Conservation (phyloP, 2,113 vertebrate species). For the Tretioscincus oriximinensis region DNA sequence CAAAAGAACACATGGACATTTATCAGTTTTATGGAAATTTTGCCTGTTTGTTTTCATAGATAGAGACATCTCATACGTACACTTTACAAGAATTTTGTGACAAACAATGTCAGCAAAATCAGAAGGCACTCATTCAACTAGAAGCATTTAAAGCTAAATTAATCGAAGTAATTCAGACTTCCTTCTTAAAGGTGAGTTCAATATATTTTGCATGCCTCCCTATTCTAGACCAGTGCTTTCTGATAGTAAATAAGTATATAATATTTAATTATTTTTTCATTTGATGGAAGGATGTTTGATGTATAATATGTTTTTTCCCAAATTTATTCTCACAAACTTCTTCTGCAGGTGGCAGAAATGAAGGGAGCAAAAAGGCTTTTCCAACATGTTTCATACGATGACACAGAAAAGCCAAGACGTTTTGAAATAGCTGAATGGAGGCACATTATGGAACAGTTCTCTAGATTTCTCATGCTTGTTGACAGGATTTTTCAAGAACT, state of each 20-base stretch:
- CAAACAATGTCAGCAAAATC: conserved; percentile 59
- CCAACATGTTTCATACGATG: conserved; percentile 23
- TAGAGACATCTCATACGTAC: conserved; percentile 62
- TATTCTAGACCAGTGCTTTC: too few relatives aligned
- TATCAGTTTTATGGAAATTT: background rate
- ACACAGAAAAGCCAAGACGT: conserved; percentile 35
- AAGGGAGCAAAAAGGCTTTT: conserved; percentile 58
- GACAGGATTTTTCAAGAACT: conserved; percentile 71
- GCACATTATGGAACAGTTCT: conserved; percentile 42
- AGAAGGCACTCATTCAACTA: conserved; percentile 43
- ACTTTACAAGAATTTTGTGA: conserved; percentile 66
- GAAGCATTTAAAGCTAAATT: conserved; percentile 52
- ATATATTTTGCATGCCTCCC: background rate
- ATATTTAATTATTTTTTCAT: background rate
- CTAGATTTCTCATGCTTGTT: conserved; percentile 62
- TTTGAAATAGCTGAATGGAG: conserved; percentile 53
- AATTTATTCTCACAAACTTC: conserved; percentile 27
- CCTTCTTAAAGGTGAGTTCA: conserved; percentile 59
- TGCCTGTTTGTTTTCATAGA: conserved; percentile 45
- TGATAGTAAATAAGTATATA: background rate
- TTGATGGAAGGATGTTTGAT: background rate
- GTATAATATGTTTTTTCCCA: conserved; percentile 1
- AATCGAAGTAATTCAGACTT: conserved; percentile 41
- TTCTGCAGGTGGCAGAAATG: conserved; percentile 64
- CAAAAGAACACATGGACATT: background rate